A percentile compares a stretch with the other conserved stretches of the same genome.
These are phyloP conservation scores for Steinernema hermaphroditum DNA, from an alignment of 2,888 invertebrate genomes.

Conservation along the genomic window DNA sequence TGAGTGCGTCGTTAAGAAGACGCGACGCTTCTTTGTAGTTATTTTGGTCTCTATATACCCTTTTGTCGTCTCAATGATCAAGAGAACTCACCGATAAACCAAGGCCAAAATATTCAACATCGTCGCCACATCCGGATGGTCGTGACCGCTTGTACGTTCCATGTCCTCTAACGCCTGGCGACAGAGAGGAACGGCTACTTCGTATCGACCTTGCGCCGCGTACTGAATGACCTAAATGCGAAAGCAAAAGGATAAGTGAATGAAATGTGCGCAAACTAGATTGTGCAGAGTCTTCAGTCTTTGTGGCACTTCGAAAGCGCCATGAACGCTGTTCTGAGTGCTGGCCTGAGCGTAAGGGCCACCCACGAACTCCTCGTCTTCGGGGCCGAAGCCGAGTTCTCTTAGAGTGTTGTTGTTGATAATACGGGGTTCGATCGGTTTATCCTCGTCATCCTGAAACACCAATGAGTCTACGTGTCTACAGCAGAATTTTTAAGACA, in stretches of 20 bases:
- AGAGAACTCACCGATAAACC: slow-evolving; percentile 74
- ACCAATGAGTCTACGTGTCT: too few species aligned
- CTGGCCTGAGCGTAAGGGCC: neutral
- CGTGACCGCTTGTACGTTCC: slow-evolving; percentile 95
- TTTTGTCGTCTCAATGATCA: too few species aligned
- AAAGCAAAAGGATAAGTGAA: neutral
- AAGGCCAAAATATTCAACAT: slow-evolving; percentile 98
- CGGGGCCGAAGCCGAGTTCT: slow-evolving; percentile 67
- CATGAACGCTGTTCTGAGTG: slow-evolving; percentile 1
- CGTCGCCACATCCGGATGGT: slow-evolving; percentile 97
- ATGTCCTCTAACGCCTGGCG: slow-evolving; percentile 94
- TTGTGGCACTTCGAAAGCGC: slow-evolving; percentile 31
- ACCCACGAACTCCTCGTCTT: slow-evolving; percentile 63
- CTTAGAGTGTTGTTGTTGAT: slow-evolving; percentile 55
- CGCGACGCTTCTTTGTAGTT: slow-evolving; percentile 98
- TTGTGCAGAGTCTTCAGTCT: slow-evolving; percentile 30
- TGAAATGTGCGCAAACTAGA: neutral
- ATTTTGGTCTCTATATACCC: slow-evolving; percentile 82
- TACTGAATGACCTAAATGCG: slow-evolving; percentile 78
- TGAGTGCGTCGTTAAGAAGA: slow-evolving; percentile 89
- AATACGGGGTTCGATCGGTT: neutral
- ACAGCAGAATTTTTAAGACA: too few species aligned
- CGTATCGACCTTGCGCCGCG: slow-evolving; percentile 90
- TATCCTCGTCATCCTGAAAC: neutral
- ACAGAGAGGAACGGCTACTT: slow-evolving; percentile 97